A percentile compares a stretch with the other conserved stretches of the same genome.
phyloP scores from a whole-genome alignment of 1,140 invertebrate species.

The Metopolophium dirhodum region DNA sequence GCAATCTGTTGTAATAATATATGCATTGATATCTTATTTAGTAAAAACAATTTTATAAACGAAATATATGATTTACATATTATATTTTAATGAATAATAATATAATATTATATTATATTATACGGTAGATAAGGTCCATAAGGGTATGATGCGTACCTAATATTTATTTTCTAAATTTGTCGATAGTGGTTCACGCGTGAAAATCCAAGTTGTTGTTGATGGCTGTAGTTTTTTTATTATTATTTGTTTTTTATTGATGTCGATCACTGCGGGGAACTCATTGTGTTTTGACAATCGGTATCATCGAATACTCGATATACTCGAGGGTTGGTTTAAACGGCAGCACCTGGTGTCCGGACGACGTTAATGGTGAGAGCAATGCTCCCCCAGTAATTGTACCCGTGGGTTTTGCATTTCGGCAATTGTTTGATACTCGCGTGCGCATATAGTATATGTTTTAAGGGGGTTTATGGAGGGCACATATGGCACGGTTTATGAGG shows the following conservation, averaged over 20 bases:
- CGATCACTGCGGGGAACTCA: conserved; percentile 11
- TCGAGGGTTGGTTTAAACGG: conserved; percentile 28
- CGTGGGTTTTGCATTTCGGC: conserved; percentile 55
- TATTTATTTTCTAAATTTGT: conserved; percentile 10
- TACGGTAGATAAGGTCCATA: neutral
- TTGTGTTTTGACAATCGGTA: conserved; percentile 54
- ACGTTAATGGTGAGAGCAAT: neutral
- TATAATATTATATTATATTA: too few relatives aligned
- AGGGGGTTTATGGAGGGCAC: neutral
- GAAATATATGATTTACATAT: too few relatives aligned
- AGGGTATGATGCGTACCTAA: neutral
- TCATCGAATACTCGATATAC: conserved; percentile 25
- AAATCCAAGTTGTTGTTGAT: neutral
- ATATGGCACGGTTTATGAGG: conserved; percentile 53
- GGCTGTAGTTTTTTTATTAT: neutral
- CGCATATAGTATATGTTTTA: neutral
- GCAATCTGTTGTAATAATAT: too few relatives aligned
- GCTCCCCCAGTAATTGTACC: conserved; percentile 40
- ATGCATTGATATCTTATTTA: too few relatives aligned
- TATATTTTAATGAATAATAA: neutral
- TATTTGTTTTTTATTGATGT: neutral
- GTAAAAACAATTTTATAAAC: too few relatives aligned
- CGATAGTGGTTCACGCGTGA: neutral
- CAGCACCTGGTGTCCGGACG: conserved; percentile 47
- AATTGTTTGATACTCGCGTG: conserved; percentile 52